A percentile compares a stretch with the other conserved stretches of the same genome.
Conservation (phyloP, 2,113 vertebrate genomes). For the Indri indri region DNA sequence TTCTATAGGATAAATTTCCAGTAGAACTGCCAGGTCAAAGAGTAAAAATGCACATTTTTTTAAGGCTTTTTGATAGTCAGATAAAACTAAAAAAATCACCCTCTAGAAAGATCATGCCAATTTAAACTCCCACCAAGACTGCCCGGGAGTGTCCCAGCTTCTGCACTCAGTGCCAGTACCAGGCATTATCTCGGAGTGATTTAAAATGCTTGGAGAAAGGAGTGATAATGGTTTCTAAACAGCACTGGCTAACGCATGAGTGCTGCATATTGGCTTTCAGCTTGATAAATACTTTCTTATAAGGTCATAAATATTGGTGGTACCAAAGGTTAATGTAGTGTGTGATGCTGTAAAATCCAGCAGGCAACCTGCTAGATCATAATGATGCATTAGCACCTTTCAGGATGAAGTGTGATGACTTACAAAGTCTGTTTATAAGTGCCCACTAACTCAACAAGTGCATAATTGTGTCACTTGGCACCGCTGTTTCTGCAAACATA, state of each 20-base stretch:
- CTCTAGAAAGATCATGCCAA: constrained; percentile 48
- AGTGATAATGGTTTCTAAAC: constrained; percentile 80
- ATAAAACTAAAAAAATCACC: constrained; percentile 56
- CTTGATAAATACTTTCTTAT: constrained; percentile 90
- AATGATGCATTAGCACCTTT: constrained; percentile 86
- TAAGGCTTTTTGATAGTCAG: constrained; percentile 62
- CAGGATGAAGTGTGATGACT: constrained; percentile 76
- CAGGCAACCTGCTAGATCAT: constrained; percentile 87
- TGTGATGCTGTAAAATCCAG: constrained; percentile 88
- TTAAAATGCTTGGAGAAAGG: constrained; percentile 77
- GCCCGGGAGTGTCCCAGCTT: not conserved
- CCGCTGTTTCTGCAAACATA: constrained; percentile 45
- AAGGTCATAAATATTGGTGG: constrained; percentile 89
- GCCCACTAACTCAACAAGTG: constrained; percentile 76
- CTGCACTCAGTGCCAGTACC: not conserved
- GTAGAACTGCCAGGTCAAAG: constrained; percentile 51
- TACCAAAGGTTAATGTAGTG: constrained; percentile 92
- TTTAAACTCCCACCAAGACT: constrained; percentile 32
- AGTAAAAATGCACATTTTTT: constrained; percentile 69
- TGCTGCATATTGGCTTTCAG: constrained; percentile 84
- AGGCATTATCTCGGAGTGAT: constrained; percentile 59
- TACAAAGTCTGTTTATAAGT: constrained; percentile 79
- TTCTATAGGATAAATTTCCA: constrained; percentile 59
- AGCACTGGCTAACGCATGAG: constrained; percentile 75
- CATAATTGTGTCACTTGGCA: constrained; percentile 58